Evolutionary conservation across 1,140 invertebrate genomes (phyloP).

Genomic region (Drosophila chauvacae): DNA sequence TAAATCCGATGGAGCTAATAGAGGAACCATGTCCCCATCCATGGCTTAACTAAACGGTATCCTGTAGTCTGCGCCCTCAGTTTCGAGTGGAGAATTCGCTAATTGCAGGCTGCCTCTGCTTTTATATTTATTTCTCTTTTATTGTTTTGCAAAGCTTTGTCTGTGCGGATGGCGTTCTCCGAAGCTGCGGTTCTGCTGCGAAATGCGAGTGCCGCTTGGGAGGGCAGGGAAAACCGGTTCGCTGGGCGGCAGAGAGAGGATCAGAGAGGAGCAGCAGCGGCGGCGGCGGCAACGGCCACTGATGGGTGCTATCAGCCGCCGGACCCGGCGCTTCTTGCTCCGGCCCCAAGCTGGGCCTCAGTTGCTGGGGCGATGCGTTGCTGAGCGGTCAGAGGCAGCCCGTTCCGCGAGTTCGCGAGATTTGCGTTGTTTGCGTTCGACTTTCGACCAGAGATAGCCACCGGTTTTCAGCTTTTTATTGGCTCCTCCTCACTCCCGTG

Average conservation of each 20-base stretch:
- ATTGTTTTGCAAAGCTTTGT: neutral
- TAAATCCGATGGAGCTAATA: neutral
- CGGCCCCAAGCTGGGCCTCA: slow-evolving; percentile 20
- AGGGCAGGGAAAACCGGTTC: slow-evolving; percentile 27
- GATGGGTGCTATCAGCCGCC: slow-evolving; percentile 28
- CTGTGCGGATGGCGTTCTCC: slow-evolving; percentile 9
- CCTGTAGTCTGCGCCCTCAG: neutral
- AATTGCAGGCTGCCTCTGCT: slow-evolving; percentile 23
- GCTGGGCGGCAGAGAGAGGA: slow-evolving; percentile 2
- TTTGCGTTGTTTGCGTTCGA: slow-evolving; percentile 1
- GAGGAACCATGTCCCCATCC: neutral
- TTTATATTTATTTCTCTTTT: neutral
- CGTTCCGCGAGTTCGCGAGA: slow-evolving; percentile 2
- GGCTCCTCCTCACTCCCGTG: slow-evolving; percentile 6
- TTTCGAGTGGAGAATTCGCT: neutral
- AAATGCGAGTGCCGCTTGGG: slow-evolving; percentile 8
- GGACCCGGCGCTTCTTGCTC: slow-evolving; percentile 30
- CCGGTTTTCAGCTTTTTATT: slow-evolving; percentile 27
- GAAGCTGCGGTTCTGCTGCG: slow-evolving; percentile 4
- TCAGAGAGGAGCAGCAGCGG: neutral
- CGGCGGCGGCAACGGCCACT: neutral
- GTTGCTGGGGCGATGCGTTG: slow-evolving; percentile 37
- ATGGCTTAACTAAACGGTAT: neutral
- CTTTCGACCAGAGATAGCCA: slow-evolving; percentile 24
- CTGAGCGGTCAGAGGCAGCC: slow-evolving; percentile 36